phyloP scores from a whole-genome alignment of 2,888 invertebrate genomes.

The Cabera pusaria region DNA sequence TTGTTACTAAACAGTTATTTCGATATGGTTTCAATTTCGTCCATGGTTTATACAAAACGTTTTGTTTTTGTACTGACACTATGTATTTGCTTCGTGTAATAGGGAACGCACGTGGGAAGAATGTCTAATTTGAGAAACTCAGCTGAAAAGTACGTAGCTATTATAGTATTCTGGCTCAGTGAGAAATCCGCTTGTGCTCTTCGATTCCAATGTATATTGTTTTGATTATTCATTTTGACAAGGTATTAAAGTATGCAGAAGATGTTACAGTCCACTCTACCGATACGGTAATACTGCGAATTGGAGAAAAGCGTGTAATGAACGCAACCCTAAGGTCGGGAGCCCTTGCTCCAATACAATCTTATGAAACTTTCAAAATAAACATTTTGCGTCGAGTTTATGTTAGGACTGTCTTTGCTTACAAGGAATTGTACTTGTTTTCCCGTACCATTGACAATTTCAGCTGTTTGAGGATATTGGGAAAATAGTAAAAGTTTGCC shows the following conservation, averaged over 20 bases:
- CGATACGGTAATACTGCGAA: constrained; percentile 11
- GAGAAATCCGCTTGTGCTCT: constrained; percentile 7
- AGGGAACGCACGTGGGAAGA: constrained; percentile 58
- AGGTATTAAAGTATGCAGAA: constrained; percentile 2
- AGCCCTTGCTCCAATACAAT: constrained; percentile 7
- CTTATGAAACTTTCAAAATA: constrained; percentile 1
- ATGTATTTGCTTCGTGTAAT: constrained; percentile 72
- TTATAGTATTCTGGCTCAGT: constrained; percentile 17
- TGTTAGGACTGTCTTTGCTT: too few species aligned
- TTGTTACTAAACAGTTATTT: constrained; percentile 41
- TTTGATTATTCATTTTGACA: constrained; percentile 8
- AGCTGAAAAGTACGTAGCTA: constrained; percentile 17
- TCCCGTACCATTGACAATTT: too few species aligned
- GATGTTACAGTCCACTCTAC: constrained; percentile 10
- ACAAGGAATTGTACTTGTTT: too few species aligned
- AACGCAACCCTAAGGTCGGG: constrained; percentile 14
- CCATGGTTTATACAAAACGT: constrained; percentile 49
- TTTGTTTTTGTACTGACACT: constrained; percentile 67
- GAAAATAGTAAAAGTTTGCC: too few species aligned
- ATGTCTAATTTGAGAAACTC: constrained; percentile 52
- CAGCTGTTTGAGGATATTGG: too few species aligned
- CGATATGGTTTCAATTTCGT: constrained; percentile 56
- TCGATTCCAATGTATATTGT: too few species aligned
- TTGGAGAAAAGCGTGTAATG: constrained; percentile 19
- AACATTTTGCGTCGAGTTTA: constrained; percentile 1